phyloP scores from a whole-genome alignment of 2,797 vertebrate species.

The Hemitrygon akajei region DNA sequence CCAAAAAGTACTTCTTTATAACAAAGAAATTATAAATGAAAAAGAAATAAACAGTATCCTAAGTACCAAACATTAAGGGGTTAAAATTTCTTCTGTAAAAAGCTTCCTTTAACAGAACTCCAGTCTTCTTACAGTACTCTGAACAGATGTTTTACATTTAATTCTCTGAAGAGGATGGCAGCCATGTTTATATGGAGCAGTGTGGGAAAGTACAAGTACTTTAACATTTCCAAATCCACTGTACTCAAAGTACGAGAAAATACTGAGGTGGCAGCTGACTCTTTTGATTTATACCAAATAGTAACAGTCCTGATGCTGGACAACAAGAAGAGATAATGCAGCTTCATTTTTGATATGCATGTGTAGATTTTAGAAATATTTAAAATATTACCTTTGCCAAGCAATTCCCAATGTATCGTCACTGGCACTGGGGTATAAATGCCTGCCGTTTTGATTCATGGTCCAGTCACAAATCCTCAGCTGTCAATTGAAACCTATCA shows the following conservation, averaged over 20 bases:
- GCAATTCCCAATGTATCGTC: conserved; percentile 99
- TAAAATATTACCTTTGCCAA: conserved; percentile 99
- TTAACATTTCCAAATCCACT: conserved; percentile 31
- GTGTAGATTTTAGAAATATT: conserved; percentile 85
- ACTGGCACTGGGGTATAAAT: conserved; percentile 99
- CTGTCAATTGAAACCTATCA: conserved; percentile 99
- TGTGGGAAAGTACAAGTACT: conserved; percentile 18
- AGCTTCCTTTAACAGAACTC: background rate
- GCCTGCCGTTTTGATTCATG: conserved; percentile 99
- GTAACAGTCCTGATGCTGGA: conserved; percentile 39
- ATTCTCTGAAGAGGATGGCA: conserved; percentile 32
- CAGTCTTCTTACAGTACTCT: background rate
- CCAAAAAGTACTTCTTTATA: background rate
- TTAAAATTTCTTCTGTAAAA: conserved; percentile 7
- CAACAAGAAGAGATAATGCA: conserved; percentile 55
- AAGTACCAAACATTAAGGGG: conserved; percentile 4
- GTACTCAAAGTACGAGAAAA: background rate
- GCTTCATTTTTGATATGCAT: conserved; percentile 48
- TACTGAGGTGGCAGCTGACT: background rate
- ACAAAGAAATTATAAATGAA: background rate
- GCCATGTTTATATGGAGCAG: conserved; percentile 28
- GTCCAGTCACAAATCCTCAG: conserved; percentile 99
- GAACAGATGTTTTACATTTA: conserved; percentile 37
- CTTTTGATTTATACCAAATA: conserved; percentile 1
- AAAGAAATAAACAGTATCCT: background rate